Evolutionary conservation across 2,113 vertebrate species (phyloP), one percentile per base, ranked within the genome.

Genomic region (Gnathonemus echidnorhynchus): DNA sequence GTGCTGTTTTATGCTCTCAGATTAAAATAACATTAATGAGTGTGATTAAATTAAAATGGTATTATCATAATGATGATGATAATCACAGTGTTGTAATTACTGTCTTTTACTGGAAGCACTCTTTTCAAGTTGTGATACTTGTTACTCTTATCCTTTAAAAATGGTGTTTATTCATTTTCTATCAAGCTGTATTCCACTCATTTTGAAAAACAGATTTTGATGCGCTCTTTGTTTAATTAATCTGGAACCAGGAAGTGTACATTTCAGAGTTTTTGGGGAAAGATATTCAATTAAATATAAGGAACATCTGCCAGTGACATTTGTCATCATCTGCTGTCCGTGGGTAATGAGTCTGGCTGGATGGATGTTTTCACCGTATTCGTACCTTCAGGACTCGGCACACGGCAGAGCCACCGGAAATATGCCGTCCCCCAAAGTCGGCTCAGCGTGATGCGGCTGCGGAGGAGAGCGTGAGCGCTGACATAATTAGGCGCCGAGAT

Each of bases 401-500:
- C 96, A 97, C 97, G 97, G 98, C 97, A 96, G 97, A 96, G 92
- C 93, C 91, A 93, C 95, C 93, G 93, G 96, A 97, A 98, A 98
- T 97, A 97, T 96, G 98, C 97, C 97, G 96, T 97, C 96, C 97
- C 97, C 96, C 97, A 96, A 96, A 97, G 97, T 92, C 97, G 98
- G 98, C 97, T 98, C 97, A 99, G 98, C 35, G 2, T 39, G 74
- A 42, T 0, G 17, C 74, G 17, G 6, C 98, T 97, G 97, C 95
- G 96, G 96, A 91, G 97, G 97, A 98, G 97, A 96, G 97, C 97
- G 97, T 97, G 96, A 95, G 96, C 96, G 98, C 99, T 99, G 98
- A 96, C 98, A 99, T 99, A 99, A 99, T 99, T 99, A 98, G 97
- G 96, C 96, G 94, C 96, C 96, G 97, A 97, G 97, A 98, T 98